Evolutionary conservation across 2,888 invertebrate species (phyloP).

Genomic region (Tachina lurida): DNA sequence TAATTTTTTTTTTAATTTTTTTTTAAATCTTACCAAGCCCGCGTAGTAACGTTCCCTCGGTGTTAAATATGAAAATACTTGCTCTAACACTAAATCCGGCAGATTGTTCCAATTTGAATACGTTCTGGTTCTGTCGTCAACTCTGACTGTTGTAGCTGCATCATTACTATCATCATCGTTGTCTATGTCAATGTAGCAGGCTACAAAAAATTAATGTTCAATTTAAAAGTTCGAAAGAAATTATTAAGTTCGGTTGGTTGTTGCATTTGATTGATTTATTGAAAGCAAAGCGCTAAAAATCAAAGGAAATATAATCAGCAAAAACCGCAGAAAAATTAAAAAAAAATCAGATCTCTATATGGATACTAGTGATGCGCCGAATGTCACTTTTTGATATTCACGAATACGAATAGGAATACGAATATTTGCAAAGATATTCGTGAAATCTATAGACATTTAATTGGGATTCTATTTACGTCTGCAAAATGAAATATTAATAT

Average conservation of each 20-base stretch:
- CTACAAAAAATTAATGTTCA: slow-evolving; percentile 75
- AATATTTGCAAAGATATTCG: no score
- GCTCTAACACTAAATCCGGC: slow-evolving; percentile 89
- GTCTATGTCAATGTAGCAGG: slow-evolving; percentile 84
- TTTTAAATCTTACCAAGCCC: slow-evolving; percentile 85
- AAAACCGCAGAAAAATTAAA: no score
- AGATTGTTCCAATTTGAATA: slow-evolving; percentile 86
- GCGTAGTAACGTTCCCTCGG: slow-evolving; percentile 89
- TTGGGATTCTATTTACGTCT: no score
- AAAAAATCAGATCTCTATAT: no score
- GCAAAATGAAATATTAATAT: no score
- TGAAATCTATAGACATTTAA: no score
- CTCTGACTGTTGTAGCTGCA: slow-evolving; percentile 77
- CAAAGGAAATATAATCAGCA: no score
- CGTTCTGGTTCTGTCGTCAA: slow-evolving; percentile 80
- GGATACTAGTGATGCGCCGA: no score
- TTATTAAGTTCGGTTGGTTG: background rate
- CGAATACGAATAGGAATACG: no score
- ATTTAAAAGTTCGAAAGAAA: background rate
- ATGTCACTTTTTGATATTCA: no score
- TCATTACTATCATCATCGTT: slow-evolving; percentile 76
- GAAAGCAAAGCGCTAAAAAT: background rate
- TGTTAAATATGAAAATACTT: slow-evolving; percentile 87
- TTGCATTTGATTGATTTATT: slow-evolving; percentile 13
- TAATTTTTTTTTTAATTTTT: background rate